Percentiles rank a stretch among this genome's conserved stretches.
Conservation (phyloP, 2,888 invertebrate genomes). For the Agapostemon virescens region DNA sequence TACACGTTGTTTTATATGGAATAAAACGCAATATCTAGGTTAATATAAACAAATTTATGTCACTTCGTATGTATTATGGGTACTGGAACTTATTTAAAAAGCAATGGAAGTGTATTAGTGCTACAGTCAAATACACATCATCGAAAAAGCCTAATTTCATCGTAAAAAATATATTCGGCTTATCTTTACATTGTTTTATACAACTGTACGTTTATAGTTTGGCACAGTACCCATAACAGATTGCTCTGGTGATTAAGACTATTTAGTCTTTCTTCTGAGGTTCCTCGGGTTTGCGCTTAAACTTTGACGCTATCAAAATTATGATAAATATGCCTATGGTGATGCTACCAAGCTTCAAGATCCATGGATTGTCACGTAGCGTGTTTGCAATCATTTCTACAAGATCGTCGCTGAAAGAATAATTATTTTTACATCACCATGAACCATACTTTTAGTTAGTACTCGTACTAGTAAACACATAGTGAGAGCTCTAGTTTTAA, state of each 20-base stretch:
- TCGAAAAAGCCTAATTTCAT: slow-evolving; percentile 6
- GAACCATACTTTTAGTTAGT: background rate
- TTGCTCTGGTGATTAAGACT: slow-evolving; percentile 45
- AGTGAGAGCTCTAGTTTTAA: background rate
- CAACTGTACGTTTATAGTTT: slow-evolving; percentile 5
- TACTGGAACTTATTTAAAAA: slow-evolving; percentile 6
- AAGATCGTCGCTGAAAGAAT: slow-evolving; percentile 83
- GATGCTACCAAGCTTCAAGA: slow-evolving; percentile 82
- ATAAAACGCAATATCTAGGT: slow-evolving; percentile 31
- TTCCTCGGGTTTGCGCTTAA: slow-evolving; percentile 73
- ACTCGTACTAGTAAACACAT: background rate
- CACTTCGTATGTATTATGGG: slow-evolving; percentile 22
- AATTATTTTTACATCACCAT: slow-evolving; percentile 23
- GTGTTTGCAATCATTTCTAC: slow-evolving; percentile 82
- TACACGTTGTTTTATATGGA: slow-evolving; percentile 42
- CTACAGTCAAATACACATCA: background rate
- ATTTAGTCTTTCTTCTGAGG: slow-evolving; percentile 75
- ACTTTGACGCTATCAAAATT: slow-evolving; percentile 76
- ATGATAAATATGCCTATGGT: slow-evolving; percentile 80
- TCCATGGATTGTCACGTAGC: slow-evolving; percentile 82
- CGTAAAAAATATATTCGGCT: slow-evolving; percentile 10
- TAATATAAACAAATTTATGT: slow-evolving; percentile 18
- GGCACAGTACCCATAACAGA: slow-evolving; percentile 46
- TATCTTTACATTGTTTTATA: slow-evolving; percentile 3
- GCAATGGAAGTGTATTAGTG: slow-evolving; percentile 3